Evolutionary conservation across 2,797 vertebrate species (phyloP), one percentile per base, ranked within the genome.

Genomic region (Todus mexicanus): DNA sequence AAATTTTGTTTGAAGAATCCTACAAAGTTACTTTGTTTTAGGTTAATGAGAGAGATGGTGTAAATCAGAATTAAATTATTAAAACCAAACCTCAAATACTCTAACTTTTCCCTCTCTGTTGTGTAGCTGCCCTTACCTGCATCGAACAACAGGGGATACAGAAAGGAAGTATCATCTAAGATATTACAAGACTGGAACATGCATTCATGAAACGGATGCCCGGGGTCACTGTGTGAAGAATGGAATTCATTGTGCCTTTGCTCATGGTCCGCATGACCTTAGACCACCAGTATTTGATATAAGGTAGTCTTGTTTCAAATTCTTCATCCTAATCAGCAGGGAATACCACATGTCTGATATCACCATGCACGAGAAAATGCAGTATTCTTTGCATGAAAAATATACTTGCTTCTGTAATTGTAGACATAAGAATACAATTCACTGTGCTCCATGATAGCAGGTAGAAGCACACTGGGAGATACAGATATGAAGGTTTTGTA

Each of bases 141-240:
- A 99, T 97, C 98, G 99, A 92, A 99, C 99, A 56, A 99, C 99
- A 15, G 99, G 99, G 74, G 99, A 99, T 98, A 99, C 99, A 4
- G 99, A 99, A 97, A 98, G 99, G 96, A 99, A 99, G 95, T 99
- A 99, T 97, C 99, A 99, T 97, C 98, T 99, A 93, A 98, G 99
- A 94, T 99, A 99, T 96, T 99, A 99, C 97, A 99, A 99, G 98
- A 99, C 99, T 13, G 99, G 98, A 96, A 99, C 98, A 35, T 99
- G 99, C 96, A 99, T 99, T 96, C 99, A 99, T 42, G 99, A 99
- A 97, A 99, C 99, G 1, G 99, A 99, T 25, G 98, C 98, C 53
- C 98, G 98, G 54, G 99, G 99, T 85, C 98, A 99, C 97, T 99
- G 99, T 92, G 98, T 98, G 93, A 99, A 98, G 98, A 99, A 99